Evolutionary conservation across 2,113 vertebrate genomes (phyloP).

Genomic region (Galbula dea): DNA sequence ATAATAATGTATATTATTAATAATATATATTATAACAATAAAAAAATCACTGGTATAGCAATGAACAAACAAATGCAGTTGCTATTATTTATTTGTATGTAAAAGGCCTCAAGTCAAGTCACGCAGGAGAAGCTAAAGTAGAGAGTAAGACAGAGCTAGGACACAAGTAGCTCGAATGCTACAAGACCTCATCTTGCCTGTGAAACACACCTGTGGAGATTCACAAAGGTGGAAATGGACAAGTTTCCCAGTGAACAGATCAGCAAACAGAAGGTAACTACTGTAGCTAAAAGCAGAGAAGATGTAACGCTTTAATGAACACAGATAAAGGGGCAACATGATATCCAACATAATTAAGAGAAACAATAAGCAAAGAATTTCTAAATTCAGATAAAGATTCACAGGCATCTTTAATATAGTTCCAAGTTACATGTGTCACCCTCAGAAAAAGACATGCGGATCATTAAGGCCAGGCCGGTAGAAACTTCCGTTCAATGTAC

Average conservation of each 20-base stretch:
- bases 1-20: too few species aligned
- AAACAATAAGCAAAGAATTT: not conserved
- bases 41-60: not conserved
- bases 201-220: not conserved
- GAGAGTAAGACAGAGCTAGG: not conserved
- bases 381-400: not conserved
- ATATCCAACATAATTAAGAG: not conserved
- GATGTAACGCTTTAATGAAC: not conserved
- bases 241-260: not conserved
- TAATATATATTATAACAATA: too few species aligned
- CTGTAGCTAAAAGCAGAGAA: not conserved
- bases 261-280: not conserved
- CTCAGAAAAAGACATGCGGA: not conserved
- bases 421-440: not conserved
- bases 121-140: not conserved
- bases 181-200: not conserved
- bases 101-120: not conserved
- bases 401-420: not conserved
- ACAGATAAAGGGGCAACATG: accelerated
- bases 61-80: not conserved
- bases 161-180: not conserved
- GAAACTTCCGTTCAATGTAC: not conserved
- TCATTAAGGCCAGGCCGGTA: not conserved
- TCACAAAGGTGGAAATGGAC: not conserved
- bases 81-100: not conserved